These are phyloP conservation scores for Daubentonia madagascariensis DNA, from an alignment of 2,113 vertebrate genomes.

Conservation along the genomic window DNA sequence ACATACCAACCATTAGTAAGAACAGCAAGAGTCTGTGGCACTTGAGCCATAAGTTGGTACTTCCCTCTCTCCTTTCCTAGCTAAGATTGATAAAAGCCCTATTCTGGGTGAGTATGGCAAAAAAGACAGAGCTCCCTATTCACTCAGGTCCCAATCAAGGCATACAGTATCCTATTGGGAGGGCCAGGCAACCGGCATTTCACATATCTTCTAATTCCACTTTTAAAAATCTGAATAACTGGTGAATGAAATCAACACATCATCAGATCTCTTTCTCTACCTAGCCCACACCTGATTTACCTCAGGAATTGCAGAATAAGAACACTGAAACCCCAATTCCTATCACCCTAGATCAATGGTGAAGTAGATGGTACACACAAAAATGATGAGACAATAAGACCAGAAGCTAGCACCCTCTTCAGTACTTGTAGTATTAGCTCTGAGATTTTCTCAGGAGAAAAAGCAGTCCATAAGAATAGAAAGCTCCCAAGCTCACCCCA, in stretches of 20 bases:
- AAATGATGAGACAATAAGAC: no score
- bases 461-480: background rate
- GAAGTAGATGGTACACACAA: background rate
- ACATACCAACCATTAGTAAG: background rate
- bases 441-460: background rate
- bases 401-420: background rate
- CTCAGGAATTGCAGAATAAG: background rate
- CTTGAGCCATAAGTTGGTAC: background rate
- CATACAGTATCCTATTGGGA: background rate
- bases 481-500: background rate
- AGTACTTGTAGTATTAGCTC: background rate
- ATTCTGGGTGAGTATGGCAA: background rate
- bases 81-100: background rate
- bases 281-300: background rate
- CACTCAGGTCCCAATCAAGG: background rate
- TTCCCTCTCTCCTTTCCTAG: background rate
- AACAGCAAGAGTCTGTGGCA: background rate
- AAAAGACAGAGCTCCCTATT: background rate
- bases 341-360: no score
- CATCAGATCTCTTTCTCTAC: background rate
- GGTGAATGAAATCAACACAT: background rate
- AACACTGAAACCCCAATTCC: no score
- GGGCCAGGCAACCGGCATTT: background rate
- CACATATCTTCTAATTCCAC: background rate
- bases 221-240: background rate